Base-by-base conservation (phyloP, 2,888 invertebrate species). In the Plebejus argus region DNA sequence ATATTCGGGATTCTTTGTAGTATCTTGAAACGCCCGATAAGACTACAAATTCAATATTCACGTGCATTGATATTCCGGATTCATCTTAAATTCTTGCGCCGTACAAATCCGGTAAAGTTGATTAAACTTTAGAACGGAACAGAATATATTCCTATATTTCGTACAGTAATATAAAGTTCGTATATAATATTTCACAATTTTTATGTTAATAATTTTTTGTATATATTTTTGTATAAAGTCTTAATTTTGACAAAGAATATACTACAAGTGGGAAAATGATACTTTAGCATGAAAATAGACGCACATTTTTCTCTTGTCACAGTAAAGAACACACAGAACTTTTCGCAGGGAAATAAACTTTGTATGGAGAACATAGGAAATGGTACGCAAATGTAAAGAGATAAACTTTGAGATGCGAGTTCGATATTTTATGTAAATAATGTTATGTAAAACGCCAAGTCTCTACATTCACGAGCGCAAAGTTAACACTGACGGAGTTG, bases 11-110 rank as follows among this genome's bases (percentile, higher is more conserved):
- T 66, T 28, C 66, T 66, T 66, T 66, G 66, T 66, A 15, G 6
- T 33, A 33, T 66, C 28, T 66, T 66, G 28, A 66, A 33, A 18
- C 10, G 6, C 33, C 28, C 66, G 66, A 66, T 66, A 33, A 66
- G 15, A 66, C 61, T 61, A 61, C 23, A 61, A 28, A 66, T 66
- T 28, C 28, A 66, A 66, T 66, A 66, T 66, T 66, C 33, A 66
- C 33, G 15, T 66, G 33, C 66, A 66, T 66, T 28, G 66, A 66
- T 66, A 66, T 66, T 66, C 66, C 28, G 66, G 33, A 66, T 66
- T 66, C 66, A 66, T 66, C 66, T 66, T 15, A 28, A 33, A 66
- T 66, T 23, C 61, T 66, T 66, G 28, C 66, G 15, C 33, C 28
- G 66, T 15, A 66, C 28, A 66, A 66, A 66, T 66, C 66, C 66